A percentile compares a stretch with the other conserved stretches of the same genome.
phyloP scores from a whole-genome alignment of 2,797 vertebrate species.

The Myotis findleyi region DNA sequence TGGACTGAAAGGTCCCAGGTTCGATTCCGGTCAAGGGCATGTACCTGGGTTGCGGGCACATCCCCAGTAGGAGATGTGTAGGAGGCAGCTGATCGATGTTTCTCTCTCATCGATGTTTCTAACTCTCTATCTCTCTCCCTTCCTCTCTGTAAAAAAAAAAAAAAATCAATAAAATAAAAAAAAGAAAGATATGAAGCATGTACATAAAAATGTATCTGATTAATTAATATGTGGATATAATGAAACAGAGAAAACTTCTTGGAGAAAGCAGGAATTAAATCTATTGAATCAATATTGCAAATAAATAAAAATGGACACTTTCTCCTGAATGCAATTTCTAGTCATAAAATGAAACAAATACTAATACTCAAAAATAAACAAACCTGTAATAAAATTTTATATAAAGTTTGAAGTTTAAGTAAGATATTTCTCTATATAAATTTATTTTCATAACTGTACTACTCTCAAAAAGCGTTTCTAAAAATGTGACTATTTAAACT shows the following conservation, averaged over 20 bases:
- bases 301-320: neutral
- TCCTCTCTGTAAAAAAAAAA: too few relatives aligned
- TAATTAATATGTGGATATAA: neutral
- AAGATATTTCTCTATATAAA: neutral
- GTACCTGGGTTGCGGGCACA: too few relatives aligned
- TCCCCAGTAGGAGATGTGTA: too few relatives aligned
- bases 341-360: neutral
- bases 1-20: too few relatives aligned
- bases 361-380: neutral
- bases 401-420: neutral
- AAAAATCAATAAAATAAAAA: neutral
- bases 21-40: too few relatives aligned
- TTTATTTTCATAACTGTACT: neutral
- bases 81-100: too few relatives aligned
- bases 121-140: too few relatives aligned
- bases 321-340: conserved; percentile 15
- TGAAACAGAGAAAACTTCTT: neutral
- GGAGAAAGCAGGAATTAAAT: neutral
- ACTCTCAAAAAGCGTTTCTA: neutral
- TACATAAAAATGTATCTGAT: neutral
- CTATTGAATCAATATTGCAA: conserved; percentile 1
- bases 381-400: neutral
- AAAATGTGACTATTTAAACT: conserved; percentile 45
- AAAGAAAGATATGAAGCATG: neutral
- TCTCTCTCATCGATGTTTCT: too few relatives aligned